Base-by-base conservation (phyloP, 2,888 invertebrate genomes). In the Agrochola lota region DNA sequence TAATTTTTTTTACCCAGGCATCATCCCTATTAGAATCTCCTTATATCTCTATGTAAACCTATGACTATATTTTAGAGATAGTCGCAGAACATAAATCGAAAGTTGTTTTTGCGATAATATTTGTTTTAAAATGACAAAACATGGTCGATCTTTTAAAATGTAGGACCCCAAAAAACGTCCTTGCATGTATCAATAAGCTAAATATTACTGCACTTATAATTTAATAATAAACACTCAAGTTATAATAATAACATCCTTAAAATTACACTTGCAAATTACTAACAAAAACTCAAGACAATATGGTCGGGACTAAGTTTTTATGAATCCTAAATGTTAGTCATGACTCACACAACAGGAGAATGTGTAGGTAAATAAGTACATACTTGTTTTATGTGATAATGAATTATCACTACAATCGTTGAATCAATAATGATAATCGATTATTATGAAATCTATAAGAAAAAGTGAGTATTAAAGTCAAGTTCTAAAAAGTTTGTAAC, bases 241-340 rank as follows among this genome's bases (percentile, higher is more conserved):
- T n/a, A 17, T 26, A 40, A 23, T 46, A 78, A 57, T 63, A 70
- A 71, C 59, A 84, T 80, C 74, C 71, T 52, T 57, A 71, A 84
- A 67, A 66, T 67, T 63, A 59, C 64, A 52, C 59, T 71, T 77
- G 35, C 57, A 63, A 71, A 68, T 62, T 9, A 35, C 20, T 35
- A 30, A 66, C 57, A 84, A 81, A 81, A 82, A 82, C n/a, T 66
- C 0, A 40, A 46, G 7, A 59, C 57, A 7, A n/a, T n/a, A 26
- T 35, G 43, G 83, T 62, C 40, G 66, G 66, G 49, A 62, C 57
- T n/a, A 26, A 67, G 49, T 84, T 79, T 78, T 78, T 70, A 49
- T 57, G 7, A 73, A 11, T 12, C 35, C 12, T 64, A 40, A 71
- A 70, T 52, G 6, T 71, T 63, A 63, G 49, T 81, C 83, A 68